Evolutionary conservation across 53 echinoderm and acorn worm species (phyloP).

Genomic region (Zoroaster sp.): DNA sequence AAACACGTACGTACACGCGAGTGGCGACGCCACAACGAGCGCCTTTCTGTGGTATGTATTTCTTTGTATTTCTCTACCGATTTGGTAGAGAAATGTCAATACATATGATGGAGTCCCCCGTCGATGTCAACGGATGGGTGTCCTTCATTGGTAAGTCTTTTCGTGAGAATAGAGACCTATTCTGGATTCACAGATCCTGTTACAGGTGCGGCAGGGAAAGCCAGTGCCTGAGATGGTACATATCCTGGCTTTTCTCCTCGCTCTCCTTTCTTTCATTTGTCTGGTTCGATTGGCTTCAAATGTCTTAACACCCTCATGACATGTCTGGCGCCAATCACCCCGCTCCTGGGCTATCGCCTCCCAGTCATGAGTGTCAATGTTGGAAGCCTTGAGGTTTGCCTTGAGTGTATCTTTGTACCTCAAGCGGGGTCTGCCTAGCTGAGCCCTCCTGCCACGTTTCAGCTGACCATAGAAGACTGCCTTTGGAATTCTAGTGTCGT

Average conservation of each 20-base stretch:
- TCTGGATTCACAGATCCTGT: neutral
- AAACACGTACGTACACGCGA: too few species aligned
- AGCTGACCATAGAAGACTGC: neutral
- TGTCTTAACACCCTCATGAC: neutral
- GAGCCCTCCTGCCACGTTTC: neutral
- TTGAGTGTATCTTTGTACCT: too few species aligned
- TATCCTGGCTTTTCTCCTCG: neutral
- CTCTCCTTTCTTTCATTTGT: neutral
- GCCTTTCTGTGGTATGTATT: too few species aligned
- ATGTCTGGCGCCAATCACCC: neutral
- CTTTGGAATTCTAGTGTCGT: neutral
- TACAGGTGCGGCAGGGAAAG: neutral
- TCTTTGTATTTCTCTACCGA: too few species aligned
- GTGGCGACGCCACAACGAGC: too few species aligned
- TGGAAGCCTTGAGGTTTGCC: neutral
- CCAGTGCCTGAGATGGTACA: neutral
- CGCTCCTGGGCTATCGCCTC: neutral
- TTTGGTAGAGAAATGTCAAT: too few species aligned
- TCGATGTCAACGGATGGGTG: neutral
- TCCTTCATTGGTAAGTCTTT: neutral
- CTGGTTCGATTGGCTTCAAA: neutral
- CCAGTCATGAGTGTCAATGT: neutral
- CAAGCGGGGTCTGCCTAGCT: neutral
- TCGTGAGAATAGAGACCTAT: neutral
- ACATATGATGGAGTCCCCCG: neutral